Evolutionary conservation across 2,888 invertebrate species (phyloP).

Genomic region (Merodon equestris): DNA sequence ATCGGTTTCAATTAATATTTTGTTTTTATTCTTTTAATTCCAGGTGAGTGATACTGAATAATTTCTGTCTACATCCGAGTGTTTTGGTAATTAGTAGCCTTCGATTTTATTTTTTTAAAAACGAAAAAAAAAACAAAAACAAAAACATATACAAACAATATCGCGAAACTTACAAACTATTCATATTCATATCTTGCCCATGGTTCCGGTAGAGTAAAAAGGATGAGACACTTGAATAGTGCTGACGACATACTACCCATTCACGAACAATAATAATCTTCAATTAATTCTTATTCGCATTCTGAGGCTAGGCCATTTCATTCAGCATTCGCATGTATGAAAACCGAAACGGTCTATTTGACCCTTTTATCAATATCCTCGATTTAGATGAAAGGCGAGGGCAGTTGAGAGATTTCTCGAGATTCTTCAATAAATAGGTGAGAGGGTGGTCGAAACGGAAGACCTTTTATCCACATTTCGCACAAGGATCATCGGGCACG

Average conservation of each 20-base stretch:
- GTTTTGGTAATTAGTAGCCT: conserved; percentile 21
- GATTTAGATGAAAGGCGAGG: conserved; percentile 1
- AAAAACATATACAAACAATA: conserved; percentile 22
- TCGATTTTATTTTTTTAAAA: not conserved
- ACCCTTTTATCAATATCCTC: conserved; percentile 41
- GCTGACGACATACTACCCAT: conserved; percentile 46
- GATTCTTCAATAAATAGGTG: conserved; percentile 14
- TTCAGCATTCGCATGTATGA: too few species aligned
- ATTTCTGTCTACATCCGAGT: not conserved
- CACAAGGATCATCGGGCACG: conserved; percentile 36
- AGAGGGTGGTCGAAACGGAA: not conserved
- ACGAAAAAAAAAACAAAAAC: not conserved
- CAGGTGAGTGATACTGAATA: conserved; percentile 45
- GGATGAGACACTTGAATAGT: conserved; percentile 26
- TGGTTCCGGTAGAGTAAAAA: not conserved
- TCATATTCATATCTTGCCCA: conserved; percentile 7
- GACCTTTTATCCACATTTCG: conserved; percentile 35
- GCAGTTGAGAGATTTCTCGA: not conserved
- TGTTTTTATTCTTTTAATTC: conserved; percentile 23
- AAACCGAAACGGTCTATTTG: not conserved
- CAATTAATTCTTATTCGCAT: conserved; percentile 38
- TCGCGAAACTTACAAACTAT: conserved; percentile 1
- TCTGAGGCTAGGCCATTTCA: not conserved
- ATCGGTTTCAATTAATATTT: conserved; percentile 34
- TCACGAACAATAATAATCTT: conserved; percentile 49